Base-by-base conservation (phyloP, 92 coral and sea anemone species). In the Scolanthus callimorphus region DNA sequence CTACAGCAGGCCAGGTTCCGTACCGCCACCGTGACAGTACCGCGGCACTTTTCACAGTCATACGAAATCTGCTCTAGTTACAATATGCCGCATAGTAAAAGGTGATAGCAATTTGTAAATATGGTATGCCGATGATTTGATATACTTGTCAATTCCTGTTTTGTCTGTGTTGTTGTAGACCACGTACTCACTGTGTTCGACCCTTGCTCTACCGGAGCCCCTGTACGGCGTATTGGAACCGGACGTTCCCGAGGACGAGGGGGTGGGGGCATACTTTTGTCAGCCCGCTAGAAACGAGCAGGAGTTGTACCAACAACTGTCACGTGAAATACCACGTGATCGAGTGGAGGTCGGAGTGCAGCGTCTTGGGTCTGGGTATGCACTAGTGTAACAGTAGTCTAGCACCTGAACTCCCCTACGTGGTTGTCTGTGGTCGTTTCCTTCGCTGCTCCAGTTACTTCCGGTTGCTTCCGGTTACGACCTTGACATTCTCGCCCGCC, bases 161-260 rank as follows among this genome's bases (percentile, higher is more conserved):
- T 51, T 20, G 31, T 20, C 23, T 2, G 0, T 49, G 22, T 13
- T 22, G n/a, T n/a, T n/a, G n/a, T n/a, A n/a, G n/a, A n/a, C n/a
- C n/a, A 6, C 41, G 15, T 67, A 67, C 41, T 54, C 74, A 8
- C 1, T 67, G 0, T 34, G 44, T 17, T 50, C 9, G 30, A 54
- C 74, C 22, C 74, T 67, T 20, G 64, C 64, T 4, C 38, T 67
- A 21, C 74, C 74, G 8, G 74, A 67, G 17, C 74, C 74, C 19
- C 54, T 67, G 74, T 67, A 67, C 55, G 74, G 74, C 39, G 50
- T 67, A 15, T 24, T 67, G 45, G 74, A 67, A 63, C 74, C 62
- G 22, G 74, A 55, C 31, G 24, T 17, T 48, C 12, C 52, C 24
- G 63, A 45, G 61, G 63, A 43, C 3, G 55, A 47, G 6, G 31